A percentile compares a stretch with the other conserved stretches of the same genome.
Conservation (phyloP, 2,113 vertebrate genomes). For the Vireo altiloquus region DNA sequence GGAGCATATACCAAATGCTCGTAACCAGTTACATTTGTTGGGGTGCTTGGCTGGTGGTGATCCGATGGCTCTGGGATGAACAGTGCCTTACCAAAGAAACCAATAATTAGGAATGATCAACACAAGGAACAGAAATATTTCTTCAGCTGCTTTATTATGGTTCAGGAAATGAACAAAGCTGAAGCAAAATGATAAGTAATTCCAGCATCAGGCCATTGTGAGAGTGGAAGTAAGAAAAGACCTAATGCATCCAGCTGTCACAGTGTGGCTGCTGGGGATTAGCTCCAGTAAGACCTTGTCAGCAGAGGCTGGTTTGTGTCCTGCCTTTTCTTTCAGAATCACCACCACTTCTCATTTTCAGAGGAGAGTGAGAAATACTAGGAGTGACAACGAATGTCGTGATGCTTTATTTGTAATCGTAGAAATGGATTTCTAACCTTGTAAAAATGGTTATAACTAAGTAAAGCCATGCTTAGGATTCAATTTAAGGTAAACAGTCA, state of each 20-base stretch:
- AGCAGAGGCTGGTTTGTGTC: background rate
- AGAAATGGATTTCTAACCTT: background rate
- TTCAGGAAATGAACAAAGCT: background rate
- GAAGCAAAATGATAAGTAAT: background rate
- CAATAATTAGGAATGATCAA: background rate
- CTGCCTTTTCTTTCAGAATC: background rate
- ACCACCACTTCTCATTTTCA: background rate
- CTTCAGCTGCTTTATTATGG: background rate
- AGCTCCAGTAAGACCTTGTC: background rate
- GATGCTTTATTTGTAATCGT: background rate
- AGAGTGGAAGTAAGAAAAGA: background rate
- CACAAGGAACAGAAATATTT: background rate
- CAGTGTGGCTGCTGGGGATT: background rate
- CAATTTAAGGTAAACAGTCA: background rate
- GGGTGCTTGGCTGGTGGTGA: background rate
- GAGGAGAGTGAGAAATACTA: background rate
- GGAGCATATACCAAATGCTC: fast-evolving
- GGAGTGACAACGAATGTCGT: background rate
- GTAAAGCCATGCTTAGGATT: background rate
- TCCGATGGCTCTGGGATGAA: background rate
- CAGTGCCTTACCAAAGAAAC: background rate
- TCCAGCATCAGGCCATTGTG: background rate
- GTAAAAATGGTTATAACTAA: background rate
- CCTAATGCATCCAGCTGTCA: background rate
- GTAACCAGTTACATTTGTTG: fast-evolving